Evolutionary conservation across 2,797 vertebrate genomes (phyloP).

Genomic region (Enteromius anoplus): DNA sequence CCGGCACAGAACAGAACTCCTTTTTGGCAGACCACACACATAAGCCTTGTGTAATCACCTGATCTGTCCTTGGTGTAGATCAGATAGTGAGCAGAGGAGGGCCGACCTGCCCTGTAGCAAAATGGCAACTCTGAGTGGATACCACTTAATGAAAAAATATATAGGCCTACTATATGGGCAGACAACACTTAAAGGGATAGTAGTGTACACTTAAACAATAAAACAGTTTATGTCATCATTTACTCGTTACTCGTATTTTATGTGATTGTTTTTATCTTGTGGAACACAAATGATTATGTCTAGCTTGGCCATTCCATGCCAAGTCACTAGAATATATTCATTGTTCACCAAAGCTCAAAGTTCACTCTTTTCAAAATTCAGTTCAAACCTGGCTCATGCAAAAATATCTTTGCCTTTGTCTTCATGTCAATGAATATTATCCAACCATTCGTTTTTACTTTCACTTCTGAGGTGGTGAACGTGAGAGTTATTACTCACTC

Average conservation of each 20-base stretch:
- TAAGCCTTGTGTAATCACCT: conserved; percentile 71
- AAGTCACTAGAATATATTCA: neutral
- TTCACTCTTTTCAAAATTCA: neutral
- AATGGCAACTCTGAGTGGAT: neutral
- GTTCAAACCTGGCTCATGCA: neutral
- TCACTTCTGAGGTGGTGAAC: neutral
- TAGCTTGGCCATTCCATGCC: too few relatives aligned
- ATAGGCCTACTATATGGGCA: neutral
- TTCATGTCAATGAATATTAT: neutral
- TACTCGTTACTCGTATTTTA: neutral
- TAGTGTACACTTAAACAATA: neutral
- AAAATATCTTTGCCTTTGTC: neutral
- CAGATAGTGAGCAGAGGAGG: conserved; percentile 55
- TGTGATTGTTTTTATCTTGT: too few relatives aligned
- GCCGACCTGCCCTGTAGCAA: neutral
- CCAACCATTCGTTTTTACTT: neutral
- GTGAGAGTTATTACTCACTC: neutral
- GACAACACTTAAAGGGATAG: neutral
- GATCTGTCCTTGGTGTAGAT: conserved; percentile 68
- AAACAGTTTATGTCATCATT: neutral
- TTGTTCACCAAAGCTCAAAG: neutral
- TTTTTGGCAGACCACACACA: conserved; percentile 28
- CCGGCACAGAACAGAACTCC: neutral
- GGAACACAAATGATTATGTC: too few relatives aligned
- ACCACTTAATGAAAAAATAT: neutral